Conservation (phyloP, 2,113 vertebrate genomes). For the Apaloderma vittatum region DNA sequence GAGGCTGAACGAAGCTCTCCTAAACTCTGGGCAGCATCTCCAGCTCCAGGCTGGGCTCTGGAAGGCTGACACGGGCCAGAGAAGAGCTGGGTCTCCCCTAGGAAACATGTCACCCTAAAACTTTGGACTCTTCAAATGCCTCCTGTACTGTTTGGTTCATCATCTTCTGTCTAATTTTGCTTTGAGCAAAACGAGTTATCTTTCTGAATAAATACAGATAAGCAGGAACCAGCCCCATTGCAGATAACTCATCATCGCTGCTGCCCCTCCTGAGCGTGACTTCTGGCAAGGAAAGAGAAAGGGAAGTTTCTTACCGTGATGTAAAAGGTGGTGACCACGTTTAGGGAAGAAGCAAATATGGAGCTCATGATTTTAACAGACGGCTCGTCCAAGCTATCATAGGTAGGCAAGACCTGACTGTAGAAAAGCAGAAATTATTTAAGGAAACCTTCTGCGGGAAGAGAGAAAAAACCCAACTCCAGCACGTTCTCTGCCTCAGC, state of each 20-base stretch:
- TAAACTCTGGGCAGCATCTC: background rate
- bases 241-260: background rate
- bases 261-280: background rate
- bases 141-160: background rate
- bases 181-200: background rate
- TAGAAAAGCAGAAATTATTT: background rate
- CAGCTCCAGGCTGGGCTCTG: background rate
- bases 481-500: background rate
- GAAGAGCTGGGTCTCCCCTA: background rate
- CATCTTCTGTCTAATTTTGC: background rate
- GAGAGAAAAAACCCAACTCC: background rate
- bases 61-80: background rate
- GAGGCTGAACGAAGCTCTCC: background rate
- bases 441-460: background rate
- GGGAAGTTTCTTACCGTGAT: conserved; percentile 87
- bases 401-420: conserved; percentile 98
- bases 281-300: background rate
- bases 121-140: background rate
- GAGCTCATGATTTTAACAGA: conserved; percentile 98
- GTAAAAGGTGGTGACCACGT: conserved; percentile 97
- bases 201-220: conserved; percentile 15
- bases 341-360: conserved; percentile 94
- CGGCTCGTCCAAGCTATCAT: conserved; percentile 96
- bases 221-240: conserved; percentile 11
- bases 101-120: background rate